These are phyloP conservation scores for Galemys pyrenaicus DNA, from an alignment of 2,113 vertebrate genomes.

Conservation along the genomic window DNA sequence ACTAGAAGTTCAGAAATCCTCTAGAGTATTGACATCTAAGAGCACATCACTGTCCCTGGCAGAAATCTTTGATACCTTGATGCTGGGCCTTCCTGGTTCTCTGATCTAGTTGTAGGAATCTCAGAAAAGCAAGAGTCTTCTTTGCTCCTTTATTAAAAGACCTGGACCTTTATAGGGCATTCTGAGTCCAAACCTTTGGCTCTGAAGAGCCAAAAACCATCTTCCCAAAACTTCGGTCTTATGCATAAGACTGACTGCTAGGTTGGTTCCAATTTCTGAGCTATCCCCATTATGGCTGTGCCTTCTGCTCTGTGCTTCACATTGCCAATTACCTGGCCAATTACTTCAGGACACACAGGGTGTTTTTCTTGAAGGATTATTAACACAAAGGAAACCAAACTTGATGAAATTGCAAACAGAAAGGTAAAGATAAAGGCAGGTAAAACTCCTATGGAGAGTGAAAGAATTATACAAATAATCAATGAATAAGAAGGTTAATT, in stretches of 20 bases:
- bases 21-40: background rate
- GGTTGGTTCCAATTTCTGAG: background rate
- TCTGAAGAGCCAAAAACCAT: background rate
- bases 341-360: no score
- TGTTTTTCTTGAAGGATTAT: background rate
- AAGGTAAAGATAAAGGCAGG: background rate
- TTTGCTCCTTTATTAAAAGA: background rate
- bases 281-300: accelerated
- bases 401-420: background rate
- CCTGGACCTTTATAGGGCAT: background rate
- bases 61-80: background rate
- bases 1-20: background rate
- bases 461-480: background rate
- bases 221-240: background rate
- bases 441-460: background rate
- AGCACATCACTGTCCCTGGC: accelerated
- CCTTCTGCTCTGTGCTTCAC: background rate
- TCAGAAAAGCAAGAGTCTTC: background rate
- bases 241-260: background rate
- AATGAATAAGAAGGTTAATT: background rate
- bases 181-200: background rate
- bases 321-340: background rate
- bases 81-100: background rate
- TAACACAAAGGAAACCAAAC: background rate
- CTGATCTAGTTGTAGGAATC: background rate